Base-by-base conservation (phyloP, 1,140 invertebrate genomes). In the Monochamus saltuarius region DNA sequence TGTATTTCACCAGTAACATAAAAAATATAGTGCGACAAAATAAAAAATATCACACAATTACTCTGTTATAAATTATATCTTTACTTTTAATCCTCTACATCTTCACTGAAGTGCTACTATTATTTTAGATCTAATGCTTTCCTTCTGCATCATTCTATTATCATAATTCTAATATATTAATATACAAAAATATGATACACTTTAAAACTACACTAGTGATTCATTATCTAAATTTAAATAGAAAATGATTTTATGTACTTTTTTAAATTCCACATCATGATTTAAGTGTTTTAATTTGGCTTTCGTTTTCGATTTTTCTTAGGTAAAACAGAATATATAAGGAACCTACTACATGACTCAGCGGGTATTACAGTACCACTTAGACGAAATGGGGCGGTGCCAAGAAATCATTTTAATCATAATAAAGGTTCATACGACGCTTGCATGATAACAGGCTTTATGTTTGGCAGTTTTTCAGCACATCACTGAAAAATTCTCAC, bases 281-380 rank as follows among this genome's bases (percentile, higher is more conserved):
- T 42, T 42, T 47, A 19, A 9, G 35, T 4, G 50, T 54, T 42
- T 34, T 34, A 17, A 29, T 56, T 57, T 38, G 10, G 10, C 40
- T 19, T 13, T 54, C 22, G 6, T 29, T 29, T 29, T 29, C 2
- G 22, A 29, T 29, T 29, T 29, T 56, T 4, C 22, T 22, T 62
- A 73, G 72, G 72, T 55, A 75, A 76, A 65, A 76, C 74, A 2
- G 74, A 76, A 65, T 76, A 76, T 53, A 76, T 76, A 42, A 62
- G 73, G 51, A 76, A 76, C 59, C 61, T 76, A 37, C 62, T 76
- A 9, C 74, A 76, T 56, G 74, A 76, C 53, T 74, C 72, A 0
- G 74, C 74, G 22, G 75, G 72, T 53, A 76, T 76, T 14, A 76
- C 74, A n/a, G 73, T 72, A 46, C 74, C 74, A 11, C 56, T 76